phyloP scores from a whole-genome alignment of 1,140 invertebrate genomes.

The Aphelenchoides fujianensis region DNA sequence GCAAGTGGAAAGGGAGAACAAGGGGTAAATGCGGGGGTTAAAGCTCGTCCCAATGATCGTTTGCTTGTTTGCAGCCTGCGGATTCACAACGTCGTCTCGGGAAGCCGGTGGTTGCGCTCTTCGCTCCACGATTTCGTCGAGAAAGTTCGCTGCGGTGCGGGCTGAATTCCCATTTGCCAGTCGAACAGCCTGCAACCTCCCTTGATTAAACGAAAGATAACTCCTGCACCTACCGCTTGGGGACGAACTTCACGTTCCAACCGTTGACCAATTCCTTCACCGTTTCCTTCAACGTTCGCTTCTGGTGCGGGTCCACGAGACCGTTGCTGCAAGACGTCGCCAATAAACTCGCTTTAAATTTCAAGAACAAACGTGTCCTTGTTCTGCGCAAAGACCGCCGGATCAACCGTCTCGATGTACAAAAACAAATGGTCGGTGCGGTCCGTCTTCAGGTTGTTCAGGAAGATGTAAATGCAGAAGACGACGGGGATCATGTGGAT shows the following conservation, averaged over 20 bases:
- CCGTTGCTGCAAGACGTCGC: slow-evolving; percentile 15
- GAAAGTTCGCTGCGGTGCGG: too few relatives aligned
- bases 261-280: slow-evolving; percentile 41
- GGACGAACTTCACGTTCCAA: slow-evolving; percentile 46
- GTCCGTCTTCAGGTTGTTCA: slow-evolving; percentile 45
- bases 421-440: slow-evolving; percentile 51
- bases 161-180: background rate
- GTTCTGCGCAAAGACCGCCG: slow-evolving; percentile 13
- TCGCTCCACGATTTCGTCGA: too few relatives aligned
- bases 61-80: too few relatives aligned
- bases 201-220: too few relatives aligned
- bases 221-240: slow-evolving; percentile 37
- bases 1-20: too few relatives aligned
- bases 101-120: too few relatives aligned
- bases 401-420: slow-evolving; percentile 50
- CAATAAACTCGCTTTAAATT: slow-evolving; percentile 23
- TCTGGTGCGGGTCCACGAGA: background rate
- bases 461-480: slow-evolving; percentile 44
- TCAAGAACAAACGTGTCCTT: background rate
- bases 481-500: slow-evolving; percentile 52
- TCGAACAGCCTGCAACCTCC: background rate
- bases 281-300: slow-evolving; percentile 33
- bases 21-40: too few relatives aligned
- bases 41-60: too few relatives aligned
- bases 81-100: too few relatives aligned